phyloP scores from a whole-genome alignment of 2,888 invertebrate genomes.

The Cephus rjabovi region DNA sequence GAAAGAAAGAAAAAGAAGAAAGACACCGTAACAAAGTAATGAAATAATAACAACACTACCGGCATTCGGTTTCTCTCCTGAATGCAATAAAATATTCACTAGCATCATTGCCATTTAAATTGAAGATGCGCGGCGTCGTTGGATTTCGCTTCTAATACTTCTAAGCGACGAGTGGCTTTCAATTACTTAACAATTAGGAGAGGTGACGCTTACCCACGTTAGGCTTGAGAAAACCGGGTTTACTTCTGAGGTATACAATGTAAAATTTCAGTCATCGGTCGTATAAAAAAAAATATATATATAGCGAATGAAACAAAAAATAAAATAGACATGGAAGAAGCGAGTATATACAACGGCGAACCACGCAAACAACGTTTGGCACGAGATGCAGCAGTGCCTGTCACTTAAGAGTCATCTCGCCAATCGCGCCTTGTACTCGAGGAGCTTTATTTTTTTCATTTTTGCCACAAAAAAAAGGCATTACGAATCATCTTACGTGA shows the following conservation, averaged over 20 bases:
- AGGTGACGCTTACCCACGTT: neutral
- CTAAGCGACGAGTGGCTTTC: neutral
- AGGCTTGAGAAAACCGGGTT: neutral
- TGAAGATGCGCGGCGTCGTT: neutral
- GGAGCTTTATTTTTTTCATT: neutral
- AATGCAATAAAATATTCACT: neutral
- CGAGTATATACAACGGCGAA: conserved; percentile 33
- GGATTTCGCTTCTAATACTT: neutral
- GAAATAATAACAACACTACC: too few species aligned
- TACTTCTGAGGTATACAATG: neutral
- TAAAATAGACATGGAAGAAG: conserved; percentile 44
- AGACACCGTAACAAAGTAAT: neutral
- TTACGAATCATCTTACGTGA: neutral
- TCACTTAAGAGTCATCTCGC: neutral
- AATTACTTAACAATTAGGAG: neutral
- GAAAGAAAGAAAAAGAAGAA: neutral
- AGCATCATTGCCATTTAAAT: neutral
- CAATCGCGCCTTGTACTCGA: neutral
- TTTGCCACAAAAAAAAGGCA: neutral
- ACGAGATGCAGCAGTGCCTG: neutral
- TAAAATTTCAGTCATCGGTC: neutral
- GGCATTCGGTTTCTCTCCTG: neutral
- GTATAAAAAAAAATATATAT: neutral
- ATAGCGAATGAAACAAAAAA: conserved; percentile 11
- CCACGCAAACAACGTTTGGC: conserved; percentile 27